Base-by-base conservation (phyloP, 2,888 invertebrate genomes). In the Andrena hattorfiana region DNA sequence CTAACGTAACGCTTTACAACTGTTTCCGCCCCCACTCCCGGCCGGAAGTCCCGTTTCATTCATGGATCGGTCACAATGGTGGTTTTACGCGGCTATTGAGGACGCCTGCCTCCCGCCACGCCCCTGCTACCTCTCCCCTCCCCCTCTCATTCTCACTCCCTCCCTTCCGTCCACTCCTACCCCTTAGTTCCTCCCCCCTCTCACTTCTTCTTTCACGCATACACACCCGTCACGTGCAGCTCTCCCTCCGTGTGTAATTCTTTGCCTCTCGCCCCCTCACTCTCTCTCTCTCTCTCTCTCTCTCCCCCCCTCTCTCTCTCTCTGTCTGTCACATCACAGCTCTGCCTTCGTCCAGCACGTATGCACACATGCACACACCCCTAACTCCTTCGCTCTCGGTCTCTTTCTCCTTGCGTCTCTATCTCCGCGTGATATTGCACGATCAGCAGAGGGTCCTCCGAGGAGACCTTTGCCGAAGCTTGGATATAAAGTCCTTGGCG, bases 21-120 rank as follows among this genome's bases (percentile, higher is more conserved):
- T 92, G 92, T 93, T 93, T 93, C 93, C 92, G 92, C 92, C 93
- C 91, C 92, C 92, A 89, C 91, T 91, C 90, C 85, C 89, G 90
- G 91, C 92, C 93, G 94, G 94, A 94, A 93, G 94, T 93, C 90
- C 92, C 93, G 92, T 92, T 93, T 93, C 93, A 93, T 94, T 94
- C 94, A 93, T 92, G 93, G 92, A 93, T 93, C 92, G 93, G 91
- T 92, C 92, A 93, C 93, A 93, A 93, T 93, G 93, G 93, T 92
- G 93, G 92, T 92, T 93, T 92, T 92, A 92, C 92, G 92, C 89
- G 89, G 92, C 92, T 92, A 93, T 93, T 92, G 93, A 91, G 92
- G 90, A 92, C 91, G 89, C 89, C 87, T 84, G 85, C 87, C 87
- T 87, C 86, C 89, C 89, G 85, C 89, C 90, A 84, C 78, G 87